phyloP scores from a whole-genome alignment of 2,113 vertebrate genomes.

The Poeciliopsis prolifica region DNA sequence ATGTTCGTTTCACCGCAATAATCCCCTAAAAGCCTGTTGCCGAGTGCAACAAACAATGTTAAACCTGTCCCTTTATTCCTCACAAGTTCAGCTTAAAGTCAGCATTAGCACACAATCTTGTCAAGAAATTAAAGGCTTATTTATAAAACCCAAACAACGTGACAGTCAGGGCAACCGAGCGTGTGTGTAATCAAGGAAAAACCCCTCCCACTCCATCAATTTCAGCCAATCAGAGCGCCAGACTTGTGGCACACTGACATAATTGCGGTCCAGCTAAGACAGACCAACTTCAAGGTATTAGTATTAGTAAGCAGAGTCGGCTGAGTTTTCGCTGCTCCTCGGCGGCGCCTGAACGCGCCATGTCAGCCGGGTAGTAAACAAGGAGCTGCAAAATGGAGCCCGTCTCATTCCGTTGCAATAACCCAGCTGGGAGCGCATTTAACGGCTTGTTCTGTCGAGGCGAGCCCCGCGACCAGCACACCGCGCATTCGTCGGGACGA shows the following conservation, averaged over 20 bases:
- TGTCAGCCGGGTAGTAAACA: constrained; percentile 75
- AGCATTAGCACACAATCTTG: constrained; percentile 28
- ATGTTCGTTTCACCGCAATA: neutral
- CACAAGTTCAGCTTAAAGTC: constrained; percentile 12
- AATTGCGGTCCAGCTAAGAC: constrained; percentile 68
- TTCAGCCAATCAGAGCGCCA: constrained; percentile 81
- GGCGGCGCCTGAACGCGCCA: constrained; percentile 51
- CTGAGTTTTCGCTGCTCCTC: constrained; percentile 28
- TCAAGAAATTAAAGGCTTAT: constrained; percentile 47
- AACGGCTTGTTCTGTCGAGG: neutral
- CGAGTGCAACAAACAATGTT: constrained; percentile 19
- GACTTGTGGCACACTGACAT: constrained; percentile 78
- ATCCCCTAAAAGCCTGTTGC: constrained; percentile 26
- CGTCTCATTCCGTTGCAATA: constrained; percentile 7
- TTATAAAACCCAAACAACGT: constrained; percentile 58
- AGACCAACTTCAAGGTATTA: constrained; percentile 52
- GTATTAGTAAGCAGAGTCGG: neutral
- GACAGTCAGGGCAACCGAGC: constrained; percentile 51
- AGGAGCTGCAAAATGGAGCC: constrained; percentile 78
- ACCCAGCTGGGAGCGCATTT: constrained; percentile 7
- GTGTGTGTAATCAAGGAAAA: constrained; percentile 71
- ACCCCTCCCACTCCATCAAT: constrained; percentile 83
- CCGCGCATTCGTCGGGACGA: neutral
- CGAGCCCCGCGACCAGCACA: neutral
- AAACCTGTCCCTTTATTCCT: neutral